phyloP scores from a whole-genome alignment of 2,113 vertebrate genomes.

The Capreolus pygargus region DNA sequence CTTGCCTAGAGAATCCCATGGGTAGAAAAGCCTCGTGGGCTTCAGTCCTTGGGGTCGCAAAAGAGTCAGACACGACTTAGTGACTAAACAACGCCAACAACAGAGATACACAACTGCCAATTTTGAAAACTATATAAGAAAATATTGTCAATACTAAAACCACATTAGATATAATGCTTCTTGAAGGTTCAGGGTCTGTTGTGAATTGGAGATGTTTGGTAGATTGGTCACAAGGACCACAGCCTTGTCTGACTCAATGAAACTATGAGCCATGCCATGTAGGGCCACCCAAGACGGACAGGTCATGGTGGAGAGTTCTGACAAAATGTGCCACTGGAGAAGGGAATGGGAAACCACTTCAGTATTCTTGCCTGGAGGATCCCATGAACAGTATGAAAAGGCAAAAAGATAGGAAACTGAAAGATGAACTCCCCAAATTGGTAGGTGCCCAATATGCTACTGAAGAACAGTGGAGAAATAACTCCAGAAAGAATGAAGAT shows the following conservation, averaged over 20 bases:
- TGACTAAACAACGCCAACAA: not conserved
- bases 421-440: not conserved
- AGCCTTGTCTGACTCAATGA: not conserved
- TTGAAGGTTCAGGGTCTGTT: not conserved
- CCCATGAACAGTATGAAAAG: not conserved
- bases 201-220: not conserved
- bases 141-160: not conserved
- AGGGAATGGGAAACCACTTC: not conserved
- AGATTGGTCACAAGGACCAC: not conserved
- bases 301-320: not conserved
- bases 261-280: not conserved
- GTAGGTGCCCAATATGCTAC: not conserved
- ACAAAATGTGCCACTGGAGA: not conserved
- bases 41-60: not conserved
- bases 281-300: fast-evolving
- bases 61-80: not conserved
- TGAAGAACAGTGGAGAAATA: not conserved
- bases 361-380: not conserved
- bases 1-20: not conserved
- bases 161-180: not conserved
- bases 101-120: not conserved
- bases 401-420: not conserved
- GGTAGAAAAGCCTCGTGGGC: not conserved
- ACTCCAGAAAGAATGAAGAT: not conserved
- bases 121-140: not conserved